Percentiles rank a stretch among this genome's conserved stretches.
phyloP scores from a whole-genome alignment of 2,888 invertebrate species.

The Drosophila neonasuta region DNA sequence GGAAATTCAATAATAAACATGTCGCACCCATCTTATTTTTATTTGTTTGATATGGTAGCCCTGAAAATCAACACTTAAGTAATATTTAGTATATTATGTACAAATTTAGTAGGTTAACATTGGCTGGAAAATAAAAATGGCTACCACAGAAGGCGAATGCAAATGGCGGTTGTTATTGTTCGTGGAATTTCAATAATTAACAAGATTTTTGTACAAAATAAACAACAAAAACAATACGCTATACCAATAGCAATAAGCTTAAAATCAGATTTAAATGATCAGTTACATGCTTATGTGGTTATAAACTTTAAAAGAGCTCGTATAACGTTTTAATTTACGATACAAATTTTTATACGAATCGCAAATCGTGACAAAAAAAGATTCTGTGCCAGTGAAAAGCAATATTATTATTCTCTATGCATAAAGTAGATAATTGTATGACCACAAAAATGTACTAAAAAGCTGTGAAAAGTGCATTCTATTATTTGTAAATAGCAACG shows the following conservation, averaged over 20 bases:
- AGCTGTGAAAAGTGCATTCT: conserved; percentile 41
- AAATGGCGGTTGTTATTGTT: conserved; percentile 99
- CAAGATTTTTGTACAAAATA: conserved; percentile 79
- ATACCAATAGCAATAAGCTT: conserved; percentile 67
- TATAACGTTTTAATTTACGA: conserved; percentile 56
- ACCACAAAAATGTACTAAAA: conserved; percentile 37
- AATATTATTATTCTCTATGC: conserved; percentile 58
- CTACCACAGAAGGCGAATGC: conserved; percentile 85
- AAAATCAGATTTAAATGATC: conserved; percentile 62
- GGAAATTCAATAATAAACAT: too few species aligned
- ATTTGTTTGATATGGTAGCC: conserved; percentile 9
- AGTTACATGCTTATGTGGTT: conserved; percentile 49
- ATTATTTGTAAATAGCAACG: conserved; percentile 46
- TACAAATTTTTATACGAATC: conserved; percentile 55
- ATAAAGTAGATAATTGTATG: conserved; percentile 47
- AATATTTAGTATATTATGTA: conserved; percentile 49
- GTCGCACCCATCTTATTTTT: too few species aligned
- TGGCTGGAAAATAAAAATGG: conserved; percentile 77
- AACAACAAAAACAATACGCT: conserved; percentile 71
- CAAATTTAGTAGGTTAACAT: conserved; percentile 50
- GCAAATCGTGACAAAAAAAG: conserved; percentile 66
- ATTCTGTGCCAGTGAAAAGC: conserved; percentile 71
- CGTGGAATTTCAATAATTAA: conserved; percentile 85
- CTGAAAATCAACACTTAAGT: conserved; percentile 13
- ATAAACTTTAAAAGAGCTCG: conserved; percentile 39